phyloP scores from a whole-genome alignment of 2,888 invertebrate genomes.

The Phyllotreta striolata region DNA sequence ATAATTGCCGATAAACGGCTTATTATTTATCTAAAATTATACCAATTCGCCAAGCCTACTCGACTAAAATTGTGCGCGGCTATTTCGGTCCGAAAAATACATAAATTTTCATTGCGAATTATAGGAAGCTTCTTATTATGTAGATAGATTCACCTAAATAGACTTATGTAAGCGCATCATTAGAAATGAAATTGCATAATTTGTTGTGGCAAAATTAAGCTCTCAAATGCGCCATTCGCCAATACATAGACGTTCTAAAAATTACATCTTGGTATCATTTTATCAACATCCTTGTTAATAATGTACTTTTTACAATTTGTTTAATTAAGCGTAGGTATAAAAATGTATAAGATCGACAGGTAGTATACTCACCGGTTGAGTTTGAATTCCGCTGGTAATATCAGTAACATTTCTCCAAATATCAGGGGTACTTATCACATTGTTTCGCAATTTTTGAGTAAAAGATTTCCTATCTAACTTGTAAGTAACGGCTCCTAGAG shows the following conservation, averaged over 20 bases:
- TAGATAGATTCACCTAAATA: slow-evolving; percentile 23
- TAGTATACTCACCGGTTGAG: slow-evolving; percentile 46
- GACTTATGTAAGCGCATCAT: background rate
- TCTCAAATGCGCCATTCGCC: no score
- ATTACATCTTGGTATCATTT: no score
- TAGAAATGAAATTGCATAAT: no score
- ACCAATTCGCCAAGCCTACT: slow-evolving; percentile 4
- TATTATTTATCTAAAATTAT: background rate
- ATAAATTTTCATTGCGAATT: slow-evolving; percentile 16
- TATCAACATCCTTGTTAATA: no score
- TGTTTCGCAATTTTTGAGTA: slow-evolving; percentile 68
- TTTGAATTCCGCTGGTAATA: slow-evolving; percentile 69
- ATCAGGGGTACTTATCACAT: slow-evolving; percentile 72
- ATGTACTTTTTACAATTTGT: no score
- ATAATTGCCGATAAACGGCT: no score
- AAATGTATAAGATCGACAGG: no score
- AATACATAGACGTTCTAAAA: no score
- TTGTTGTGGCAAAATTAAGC: no score
- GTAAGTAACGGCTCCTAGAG: slow-evolving; percentile 69
- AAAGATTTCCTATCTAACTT: slow-evolving; percentile 72
- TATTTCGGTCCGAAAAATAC: slow-evolving; percentile 2
- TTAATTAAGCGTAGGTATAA: no score
- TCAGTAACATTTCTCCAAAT: slow-evolving; percentile 74
- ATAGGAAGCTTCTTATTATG: slow-evolving; percentile 19
- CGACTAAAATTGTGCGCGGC: background rate